Percentiles rank a stretch among this genome's conserved stretches.
Conservation (phyloP, 2,797 vertebrate genomes). For the Urophycis tenuis region DNA sequence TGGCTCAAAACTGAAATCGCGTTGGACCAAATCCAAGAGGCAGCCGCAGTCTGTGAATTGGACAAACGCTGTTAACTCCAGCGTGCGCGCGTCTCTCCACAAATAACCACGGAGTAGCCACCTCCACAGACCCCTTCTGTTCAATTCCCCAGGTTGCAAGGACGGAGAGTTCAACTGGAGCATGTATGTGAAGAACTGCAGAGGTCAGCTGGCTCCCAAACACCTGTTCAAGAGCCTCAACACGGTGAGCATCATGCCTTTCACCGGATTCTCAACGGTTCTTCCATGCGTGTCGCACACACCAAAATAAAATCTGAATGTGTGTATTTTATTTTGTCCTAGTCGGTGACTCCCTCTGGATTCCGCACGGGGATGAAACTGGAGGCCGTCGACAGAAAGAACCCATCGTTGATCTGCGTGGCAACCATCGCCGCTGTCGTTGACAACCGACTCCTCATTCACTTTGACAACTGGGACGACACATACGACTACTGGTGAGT, state of each 20-base stretch:
- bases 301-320: background rate
- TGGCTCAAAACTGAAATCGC: too few relatives aligned
- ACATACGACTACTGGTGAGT: slow-evolving; percentile 77
- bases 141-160: slow-evolving; percentile 65
- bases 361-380: slow-evolving; percentile 79
- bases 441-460: slow-evolving; percentile 77
- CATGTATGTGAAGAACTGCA: slow-evolving; percentile 77
- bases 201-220: slow-evolving; percentile 75
- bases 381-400: slow-evolving; percentile 75
- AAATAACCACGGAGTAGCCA: background rate
- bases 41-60: too few relatives aligned
- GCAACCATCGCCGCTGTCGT: slow-evolving; percentile 74
- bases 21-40: too few relatives aligned
- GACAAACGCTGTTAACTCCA: background rate
- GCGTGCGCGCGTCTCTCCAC: background rate
- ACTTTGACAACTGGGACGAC: slow-evolving; percentile 80
- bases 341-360: slow-evolving; percentile 78
- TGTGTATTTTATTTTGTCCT: background rate
- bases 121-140: background rate
- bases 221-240: slow-evolving; percentile 80
- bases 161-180: slow-evolving; percentile 79
- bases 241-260: slow-evolving; percentile 57
- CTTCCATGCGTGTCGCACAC: background rate
- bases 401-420: slow-evolving; percentile 71
- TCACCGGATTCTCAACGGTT: background rate